Evolutionary conservation across 1,140 invertebrate species (phyloP).

Genomic region (Octopus sinensis): DNA sequence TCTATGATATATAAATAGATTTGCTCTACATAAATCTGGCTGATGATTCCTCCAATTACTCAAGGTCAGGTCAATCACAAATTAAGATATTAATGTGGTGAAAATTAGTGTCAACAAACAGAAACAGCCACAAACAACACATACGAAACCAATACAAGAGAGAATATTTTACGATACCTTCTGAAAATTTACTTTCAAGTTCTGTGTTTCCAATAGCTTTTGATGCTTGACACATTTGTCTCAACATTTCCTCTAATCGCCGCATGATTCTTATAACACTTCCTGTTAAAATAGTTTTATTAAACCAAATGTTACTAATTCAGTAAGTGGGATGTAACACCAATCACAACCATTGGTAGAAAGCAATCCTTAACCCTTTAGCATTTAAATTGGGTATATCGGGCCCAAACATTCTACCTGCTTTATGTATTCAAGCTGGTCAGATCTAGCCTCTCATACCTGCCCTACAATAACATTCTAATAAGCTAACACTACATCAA

Average conservation of each 20-base stretch:
- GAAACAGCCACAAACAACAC: background rate
- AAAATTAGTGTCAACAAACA: background rate
- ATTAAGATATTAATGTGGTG: constrained; percentile 4
- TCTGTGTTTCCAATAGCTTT: constrained; percentile 96
- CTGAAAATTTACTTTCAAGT: constrained; percentile 92
- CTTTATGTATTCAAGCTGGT: no score
- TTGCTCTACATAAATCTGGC: background rate
- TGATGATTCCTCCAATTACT: background rate
- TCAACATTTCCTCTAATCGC: constrained; percentile 88
- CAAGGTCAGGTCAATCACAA: constrained; percentile 13
- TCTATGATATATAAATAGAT: background rate
- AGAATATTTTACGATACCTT: constrained; percentile 61
- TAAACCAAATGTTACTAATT: no score
- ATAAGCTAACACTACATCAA: no score
- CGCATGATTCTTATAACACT: constrained; percentile 97
- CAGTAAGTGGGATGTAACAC: no score
- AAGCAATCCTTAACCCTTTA: no score
- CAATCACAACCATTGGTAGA: no score
- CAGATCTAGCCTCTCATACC: no score
- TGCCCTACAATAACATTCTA: no score
- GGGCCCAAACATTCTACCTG: no score
- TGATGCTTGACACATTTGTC: constrained; percentile 92
- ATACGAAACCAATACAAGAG: background rate
- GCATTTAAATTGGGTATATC: no score
- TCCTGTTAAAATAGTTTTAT: constrained; percentile 62